Evolutionary conservation across 2,113 vertebrate species (phyloP), one percentile per base, ranked within the genome.

Genomic region (Ochotona curzoniae): DNA sequence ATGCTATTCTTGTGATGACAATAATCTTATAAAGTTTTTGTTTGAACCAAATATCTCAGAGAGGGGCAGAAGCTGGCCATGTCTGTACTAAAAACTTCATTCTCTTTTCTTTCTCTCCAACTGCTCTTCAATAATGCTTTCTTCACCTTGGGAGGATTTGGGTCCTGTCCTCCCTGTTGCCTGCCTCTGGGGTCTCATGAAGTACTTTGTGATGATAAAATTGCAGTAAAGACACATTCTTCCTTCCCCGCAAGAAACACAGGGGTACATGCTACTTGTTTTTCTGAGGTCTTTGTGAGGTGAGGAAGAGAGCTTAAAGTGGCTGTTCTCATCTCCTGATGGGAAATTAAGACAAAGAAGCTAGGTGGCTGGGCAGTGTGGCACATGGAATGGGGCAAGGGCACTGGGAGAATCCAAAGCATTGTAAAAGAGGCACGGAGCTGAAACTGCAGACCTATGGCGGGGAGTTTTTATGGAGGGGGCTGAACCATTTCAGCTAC

Each of bases 391-490:
- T 6, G 4, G 14, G 13, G 30, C 8, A 2, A 28, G 26, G 78
- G 67, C 3, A 0, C 17, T 5, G 18, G 25, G 23, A 30, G 11
- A 28, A 10, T 17, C 14, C 1, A 3, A 25, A 64, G n/a, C 0
- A 8, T 28, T 83, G 44, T 25, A 44, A 44, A 44, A 44, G 38
- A 44, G 38, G 38, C 38, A 44, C 6, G 4, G 17, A 44, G 61
- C 85, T n/a, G 15, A 84, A 26, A n/a, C 1, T 13, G 30, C 11
- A 21, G 49, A 64, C 21, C 8, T 2, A 0, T 21, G 1, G 49
- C 13, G 12, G 28, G 60, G 32, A 14, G 11, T 47, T 83, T 23
- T 49, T 38, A 61, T 0, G 14, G 35, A 15, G 23, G 35, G 2
- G 9, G 35, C 7, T 2, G 23, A 70, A 25, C 2, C 7, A 28